A percentile compares a stretch with the other conserved stretches of the same genome.
These are phyloP conservation scores for Brotula barbata DNA, from an alignment of 2,797 vertebrate genomes.

Conservation along the genomic window DNA sequence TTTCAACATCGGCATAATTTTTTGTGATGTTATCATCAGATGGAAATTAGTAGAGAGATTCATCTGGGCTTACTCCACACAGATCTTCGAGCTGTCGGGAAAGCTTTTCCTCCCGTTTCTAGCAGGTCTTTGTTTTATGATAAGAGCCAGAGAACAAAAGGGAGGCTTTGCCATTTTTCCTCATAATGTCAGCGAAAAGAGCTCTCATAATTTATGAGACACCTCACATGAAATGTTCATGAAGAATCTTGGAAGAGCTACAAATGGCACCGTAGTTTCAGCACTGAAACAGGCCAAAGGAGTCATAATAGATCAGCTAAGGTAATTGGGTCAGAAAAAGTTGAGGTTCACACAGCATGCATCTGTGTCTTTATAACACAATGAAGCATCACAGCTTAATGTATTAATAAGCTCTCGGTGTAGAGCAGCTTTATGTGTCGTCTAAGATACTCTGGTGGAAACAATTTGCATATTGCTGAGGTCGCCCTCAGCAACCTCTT, in stretches of 20 bases:
- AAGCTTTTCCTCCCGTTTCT: slow-evolving; percentile 47
- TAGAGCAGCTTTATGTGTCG: slow-evolving; percentile 75
- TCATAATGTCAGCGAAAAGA: slow-evolving; percentile 71
- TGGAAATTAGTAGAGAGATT: slow-evolving; percentile 52
- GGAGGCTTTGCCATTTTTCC: slow-evolving; percentile 59
- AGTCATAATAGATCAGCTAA: slow-evolving; percentile 52
- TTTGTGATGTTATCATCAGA: slow-evolving; percentile 57
- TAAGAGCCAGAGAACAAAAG: slow-evolving; percentile 57
- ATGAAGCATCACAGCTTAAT: slow-evolving; percentile 57
- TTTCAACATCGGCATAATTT: slow-evolving; percentile 49
- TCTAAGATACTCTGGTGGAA: slow-evolving; percentile 75
- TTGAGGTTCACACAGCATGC: slow-evolving; percentile 54
- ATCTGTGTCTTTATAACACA: slow-evolving; percentile 51
- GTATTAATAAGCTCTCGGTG: slow-evolving; percentile 73
- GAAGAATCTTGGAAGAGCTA: slow-evolving; percentile 77
- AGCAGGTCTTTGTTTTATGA: slow-evolving; percentile 67
- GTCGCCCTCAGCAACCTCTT: slow-evolving; percentile 78
- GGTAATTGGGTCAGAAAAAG: slow-evolving; percentile 77
- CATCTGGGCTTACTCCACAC: slow-evolving; percentile 41
- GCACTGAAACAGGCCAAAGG: slow-evolving; percentile 55
- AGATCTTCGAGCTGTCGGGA: slow-evolving; percentile 56
- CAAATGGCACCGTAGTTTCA: slow-evolving; percentile 58
- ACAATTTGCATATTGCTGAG: slow-evolving; percentile 77
- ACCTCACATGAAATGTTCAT: slow-evolving; percentile 78
- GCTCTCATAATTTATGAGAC: slow-evolving; percentile 79